phyloP scores from a whole-genome alignment of 2,113 vertebrate genomes.

The Hipposideros armiger region DNA sequence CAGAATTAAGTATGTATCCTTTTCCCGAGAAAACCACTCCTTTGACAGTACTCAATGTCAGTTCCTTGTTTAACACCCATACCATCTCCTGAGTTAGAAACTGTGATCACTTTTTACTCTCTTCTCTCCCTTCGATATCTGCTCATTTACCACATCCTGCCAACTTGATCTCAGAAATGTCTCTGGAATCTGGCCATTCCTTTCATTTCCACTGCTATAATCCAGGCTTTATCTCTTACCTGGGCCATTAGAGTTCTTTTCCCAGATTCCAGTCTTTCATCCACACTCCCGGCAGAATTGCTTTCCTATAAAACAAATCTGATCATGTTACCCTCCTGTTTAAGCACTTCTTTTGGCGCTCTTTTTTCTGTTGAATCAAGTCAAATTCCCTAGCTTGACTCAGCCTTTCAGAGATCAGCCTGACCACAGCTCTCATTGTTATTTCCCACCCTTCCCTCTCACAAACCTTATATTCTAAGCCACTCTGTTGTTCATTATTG shows the following conservation, averaged over 20 bases:
- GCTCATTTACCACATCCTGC: not conserved
- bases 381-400: conserved; percentile 19
- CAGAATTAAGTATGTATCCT: not conserved
- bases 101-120: not conserved
- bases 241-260: conserved; percentile 26
- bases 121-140: not conserved
- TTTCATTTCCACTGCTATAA: not conserved
- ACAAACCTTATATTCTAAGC: conserved; percentile 12
- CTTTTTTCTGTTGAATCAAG: conserved; percentile 11
- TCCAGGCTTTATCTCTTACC: conserved; percentile 21
- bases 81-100: conserved; percentile 15
- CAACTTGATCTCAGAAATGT: conserved; percentile 4
- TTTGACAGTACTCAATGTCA: conserved; percentile 5
- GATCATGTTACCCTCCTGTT: conserved; percentile 5
- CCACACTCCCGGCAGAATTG: conserved; percentile 4
- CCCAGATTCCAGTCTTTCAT: conserved; percentile 49
- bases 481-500: conserved; percentile 4
- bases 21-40: not conserved
- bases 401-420: not conserved
- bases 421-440: not conserved
- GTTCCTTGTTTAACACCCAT: not conserved
- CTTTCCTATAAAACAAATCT: conserved; percentile 46
- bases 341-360: not conserved
- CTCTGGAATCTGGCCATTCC: conserved; percentile 43
- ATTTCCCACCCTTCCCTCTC: not conserved